Evolutionary conservation across 2,888 invertebrate genomes (phyloP).

Genomic region (Cylindroiulus punctatus): DNA sequence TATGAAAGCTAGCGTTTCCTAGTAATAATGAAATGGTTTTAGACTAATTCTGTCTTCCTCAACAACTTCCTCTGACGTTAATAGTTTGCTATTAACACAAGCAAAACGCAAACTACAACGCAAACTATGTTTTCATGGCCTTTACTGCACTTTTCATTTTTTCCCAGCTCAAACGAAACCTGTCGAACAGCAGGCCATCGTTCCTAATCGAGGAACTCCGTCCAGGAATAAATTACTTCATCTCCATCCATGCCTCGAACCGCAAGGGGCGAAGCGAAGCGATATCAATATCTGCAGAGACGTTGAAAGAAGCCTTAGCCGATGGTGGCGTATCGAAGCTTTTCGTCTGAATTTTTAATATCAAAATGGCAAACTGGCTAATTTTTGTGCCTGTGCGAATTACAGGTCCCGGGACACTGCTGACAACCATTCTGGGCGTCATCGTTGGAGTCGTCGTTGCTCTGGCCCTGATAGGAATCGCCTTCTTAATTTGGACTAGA

Average conservation of each 20-base stretch:
- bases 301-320: slow-evolving; percentile 13
- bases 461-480: slow-evolving; percentile 55
- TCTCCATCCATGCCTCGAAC: slow-evolving; percentile 57
- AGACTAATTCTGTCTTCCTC: too few relatives aligned
- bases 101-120: too few relatives aligned
- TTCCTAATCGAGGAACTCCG: slow-evolving; percentile 56
- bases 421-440: slow-evolving; percentile 57
- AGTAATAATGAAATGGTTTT: too few relatives aligned
- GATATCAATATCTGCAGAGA: slow-evolving; percentile 6
- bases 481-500: slow-evolving; percentile 54
- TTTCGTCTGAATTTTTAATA: not conserved
- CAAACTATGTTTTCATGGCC: too few relatives aligned
- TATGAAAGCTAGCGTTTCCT: too few relatives aligned
- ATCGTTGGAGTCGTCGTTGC: slow-evolving; percentile 57
- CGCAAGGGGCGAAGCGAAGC: slow-evolving; percentile 57
- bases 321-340: not conserved
- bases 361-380: too few relatives aligned
- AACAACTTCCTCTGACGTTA: too few relatives aligned
- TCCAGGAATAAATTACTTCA: slow-evolving; percentile 56
- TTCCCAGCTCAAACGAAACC: slow-evolving; percentile 32
- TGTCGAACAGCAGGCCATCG: slow-evolving; percentile 53
- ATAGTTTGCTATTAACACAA: too few relatives aligned
- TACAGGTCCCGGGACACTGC: slow-evolving; percentile 49
- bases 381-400: not conserved
- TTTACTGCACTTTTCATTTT: too few relatives aligned